Conservation (phyloP, 2,888 invertebrate species). For the Eurois occulta region DNA sequence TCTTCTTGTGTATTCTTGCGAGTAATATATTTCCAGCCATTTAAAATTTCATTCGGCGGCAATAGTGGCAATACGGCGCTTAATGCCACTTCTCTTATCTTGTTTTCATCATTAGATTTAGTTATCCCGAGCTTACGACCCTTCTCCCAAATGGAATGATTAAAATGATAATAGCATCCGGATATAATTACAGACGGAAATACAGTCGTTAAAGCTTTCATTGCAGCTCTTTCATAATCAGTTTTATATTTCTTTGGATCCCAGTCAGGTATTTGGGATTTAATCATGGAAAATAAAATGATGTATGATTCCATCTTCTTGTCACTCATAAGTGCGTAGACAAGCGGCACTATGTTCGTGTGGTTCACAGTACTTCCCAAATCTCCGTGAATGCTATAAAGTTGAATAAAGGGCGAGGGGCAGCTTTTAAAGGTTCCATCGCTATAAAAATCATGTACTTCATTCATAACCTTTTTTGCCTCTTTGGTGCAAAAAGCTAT, state of each 20-base stretch:
- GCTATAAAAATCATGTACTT: constrained; percentile 7
- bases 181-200: no score
- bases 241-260: constrained; percentile 2
- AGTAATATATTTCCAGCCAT: no score
- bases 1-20: no score
- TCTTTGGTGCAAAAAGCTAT: constrained; percentile 8
- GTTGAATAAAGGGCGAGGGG: neutral
- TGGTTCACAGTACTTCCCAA: constrained; percentile 3
- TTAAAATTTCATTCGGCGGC: no score
- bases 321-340: no score
- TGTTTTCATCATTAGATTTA: neutral
- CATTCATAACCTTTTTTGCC: neutral
- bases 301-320: no score
- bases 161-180: no score
- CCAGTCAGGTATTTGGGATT: neutral
- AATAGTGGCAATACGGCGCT: neutral
- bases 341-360: no score
- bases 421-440: constrained; percentile 19
- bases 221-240: constrained; percentile 1
- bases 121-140: no score
- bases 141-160: no score
- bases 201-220: neutral
- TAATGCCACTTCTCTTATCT: constrained; percentile 3
- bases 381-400: constrained; percentile 1
- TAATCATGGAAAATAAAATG: no score